Percentiles rank a stretch among this genome's conserved stretches.
phyloP scores from a whole-genome alignment of 92 coral and sea anemone species.

The Porites divaricata region DNA sequence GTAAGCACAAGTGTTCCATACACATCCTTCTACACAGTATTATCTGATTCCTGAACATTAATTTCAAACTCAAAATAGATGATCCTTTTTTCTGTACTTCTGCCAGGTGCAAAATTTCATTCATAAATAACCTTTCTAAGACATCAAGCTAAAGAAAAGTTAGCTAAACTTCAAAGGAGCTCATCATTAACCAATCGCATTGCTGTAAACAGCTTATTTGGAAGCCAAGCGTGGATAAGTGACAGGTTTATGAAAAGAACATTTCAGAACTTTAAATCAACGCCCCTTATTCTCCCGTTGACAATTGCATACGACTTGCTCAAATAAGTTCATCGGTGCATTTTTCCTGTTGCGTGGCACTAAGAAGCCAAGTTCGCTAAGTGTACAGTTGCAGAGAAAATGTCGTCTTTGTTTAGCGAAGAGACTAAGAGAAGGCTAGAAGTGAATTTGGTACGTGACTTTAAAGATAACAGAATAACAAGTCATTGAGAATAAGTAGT shows the following conservation, averaged over 20 bases:
- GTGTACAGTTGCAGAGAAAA: neutral
- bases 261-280: slow-evolving; percentile 40
- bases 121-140: neutral
- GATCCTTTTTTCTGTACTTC: neutral
- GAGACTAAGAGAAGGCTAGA: slow-evolving; percentile 32
- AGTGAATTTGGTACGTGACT: slow-evolving; percentile 32
- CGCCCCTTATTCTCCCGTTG: slow-evolving; percentile 14
- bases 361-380: neutral
- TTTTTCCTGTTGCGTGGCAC: neutral
- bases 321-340: neutral
- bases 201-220: slow-evolving; percentile 1
- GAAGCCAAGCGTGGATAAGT: slow-evolving; percentile 50
- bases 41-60: neutral
- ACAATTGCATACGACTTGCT: neutral
- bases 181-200: slow-evolving; percentile 26
- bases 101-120: neutral
- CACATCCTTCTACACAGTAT: neutral
- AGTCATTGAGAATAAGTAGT: neutral
- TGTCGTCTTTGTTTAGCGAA: slow-evolving; percentile 40
- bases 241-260: slow-evolving; percentile 47
- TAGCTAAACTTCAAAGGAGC: neutral
- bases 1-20: neutral
- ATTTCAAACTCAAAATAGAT: neutral
- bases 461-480: neutral
- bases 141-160: neutral